phyloP scores from a whole-genome alignment of 1,140 invertebrate genomes.

The Theocolax elegans region DNA sequence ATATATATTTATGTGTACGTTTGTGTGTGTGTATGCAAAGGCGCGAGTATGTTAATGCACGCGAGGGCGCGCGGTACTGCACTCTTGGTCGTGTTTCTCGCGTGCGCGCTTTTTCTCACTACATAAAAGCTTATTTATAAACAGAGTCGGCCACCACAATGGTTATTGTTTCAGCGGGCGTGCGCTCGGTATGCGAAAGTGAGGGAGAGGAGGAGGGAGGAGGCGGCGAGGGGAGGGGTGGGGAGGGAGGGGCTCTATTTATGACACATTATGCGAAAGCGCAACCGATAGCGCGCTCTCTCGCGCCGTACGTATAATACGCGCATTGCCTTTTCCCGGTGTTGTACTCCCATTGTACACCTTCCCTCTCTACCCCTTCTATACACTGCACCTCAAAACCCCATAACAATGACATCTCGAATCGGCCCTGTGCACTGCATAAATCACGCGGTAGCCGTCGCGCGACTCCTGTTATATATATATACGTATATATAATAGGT shows the following conservation, averaged over 20 bases:
- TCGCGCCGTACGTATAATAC: no score
- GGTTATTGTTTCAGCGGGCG: slow-evolving; percentile 64
- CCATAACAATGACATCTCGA: no score
- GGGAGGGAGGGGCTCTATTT: slow-evolving; percentile 61
- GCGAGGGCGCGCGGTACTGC: not conserved
- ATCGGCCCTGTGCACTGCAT: no score
- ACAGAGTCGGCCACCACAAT: slow-evolving; percentile 63
- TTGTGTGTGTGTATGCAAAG: not conserved
- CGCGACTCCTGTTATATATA: no score
- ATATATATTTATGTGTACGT: no score
- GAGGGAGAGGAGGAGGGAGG: slow-evolving; percentile 38
- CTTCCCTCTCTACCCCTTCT: slow-evolving; percentile 56
- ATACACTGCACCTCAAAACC: no score
- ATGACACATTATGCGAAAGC: slow-evolving; percentile 69
- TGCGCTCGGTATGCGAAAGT: no score
- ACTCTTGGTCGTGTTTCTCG: no score
- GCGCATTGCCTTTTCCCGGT: slow-evolving; percentile 47
- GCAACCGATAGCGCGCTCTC: slow-evolving; percentile 58
- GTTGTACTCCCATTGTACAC: slow-evolving; percentile 60
- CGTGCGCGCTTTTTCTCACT: slow-evolving; percentile 26
- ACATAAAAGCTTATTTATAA: slow-evolving; percentile 64
- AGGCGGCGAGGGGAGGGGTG: slow-evolving; percentile 28
- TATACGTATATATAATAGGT: no score
- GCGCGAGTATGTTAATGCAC: not conserved
- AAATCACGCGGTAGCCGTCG: no score